These are phyloP conservation scores for Arizona elegans DNA, from an alignment of 2,113 vertebrate genomes.

Conservation along the genomic window DNA sequence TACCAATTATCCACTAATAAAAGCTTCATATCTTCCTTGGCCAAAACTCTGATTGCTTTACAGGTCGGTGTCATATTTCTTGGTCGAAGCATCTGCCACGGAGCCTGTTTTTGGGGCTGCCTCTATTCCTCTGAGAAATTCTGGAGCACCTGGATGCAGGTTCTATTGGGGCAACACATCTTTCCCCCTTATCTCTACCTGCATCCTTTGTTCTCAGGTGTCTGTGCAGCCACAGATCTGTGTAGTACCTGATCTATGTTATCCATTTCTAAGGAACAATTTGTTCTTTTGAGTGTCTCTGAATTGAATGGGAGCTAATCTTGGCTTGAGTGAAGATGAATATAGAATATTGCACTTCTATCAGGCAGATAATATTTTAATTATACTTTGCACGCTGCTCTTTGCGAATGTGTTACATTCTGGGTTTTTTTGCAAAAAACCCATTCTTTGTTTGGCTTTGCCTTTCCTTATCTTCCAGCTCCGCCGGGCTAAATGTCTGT, in stretches of 20 bases:
- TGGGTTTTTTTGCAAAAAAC: constrained; percentile 36
- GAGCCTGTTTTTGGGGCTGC: neutral
- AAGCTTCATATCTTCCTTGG: neutral
- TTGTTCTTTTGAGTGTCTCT: neutral
- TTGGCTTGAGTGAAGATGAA: constrained; percentile 17
- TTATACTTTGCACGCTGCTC: constrained; percentile 10
- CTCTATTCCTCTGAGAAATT: neutral
- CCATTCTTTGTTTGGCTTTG: constrained; percentile 4
- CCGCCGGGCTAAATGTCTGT: neutral
- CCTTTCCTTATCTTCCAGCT: constrained; percentile 4
- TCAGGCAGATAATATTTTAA: constrained; percentile 33
- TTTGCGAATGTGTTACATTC: constrained; percentile 4
- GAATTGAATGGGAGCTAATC: constrained; percentile 7
- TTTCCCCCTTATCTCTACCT: neutral
- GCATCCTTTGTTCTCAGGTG: neutral
- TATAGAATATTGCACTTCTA: constrained; percentile 13
- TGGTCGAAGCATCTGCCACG: neutral
- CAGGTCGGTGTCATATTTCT: neutral
- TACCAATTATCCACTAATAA: neutral
- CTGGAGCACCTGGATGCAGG: neutral
- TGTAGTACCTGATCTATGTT: neutral
- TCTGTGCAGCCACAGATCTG: neutral
- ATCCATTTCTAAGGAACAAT: constrained; percentile 13
- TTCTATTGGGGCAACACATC: neutral
- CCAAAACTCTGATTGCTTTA: neutral